phyloP scores from a whole-genome alignment of 2,113 vertebrate genomes.

The Pituophis catenifer region DNA sequence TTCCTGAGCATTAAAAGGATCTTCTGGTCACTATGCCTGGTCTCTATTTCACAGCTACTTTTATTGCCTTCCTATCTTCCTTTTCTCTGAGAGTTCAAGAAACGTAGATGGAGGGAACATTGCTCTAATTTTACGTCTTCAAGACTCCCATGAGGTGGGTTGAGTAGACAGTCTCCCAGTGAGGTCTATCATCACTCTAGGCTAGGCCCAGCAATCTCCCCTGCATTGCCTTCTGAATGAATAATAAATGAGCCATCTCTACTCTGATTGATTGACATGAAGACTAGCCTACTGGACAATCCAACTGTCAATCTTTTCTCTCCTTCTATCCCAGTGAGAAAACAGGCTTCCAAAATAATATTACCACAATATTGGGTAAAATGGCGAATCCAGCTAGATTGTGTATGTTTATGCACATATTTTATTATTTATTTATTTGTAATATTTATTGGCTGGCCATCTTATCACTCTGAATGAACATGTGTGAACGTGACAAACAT shows the following conservation, averaged over 20 bases:
- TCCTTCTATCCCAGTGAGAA: background rate
- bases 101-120: background rate
- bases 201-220: background rate
- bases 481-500: background rate
- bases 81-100: background rate
- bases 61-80: background rate
- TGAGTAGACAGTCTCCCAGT: background rate
- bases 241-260: background rate
- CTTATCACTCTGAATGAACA: background rate
- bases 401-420: background rate
- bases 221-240: background rate
- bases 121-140: background rate
- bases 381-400: background rate
- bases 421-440: background rate
- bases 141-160: background rate
- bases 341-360: background rate
- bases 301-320: background rate
- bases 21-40: background rate
- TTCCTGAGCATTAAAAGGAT: background rate
- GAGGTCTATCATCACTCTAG: background rate
- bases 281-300: background rate
- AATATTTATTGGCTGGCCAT: background rate
- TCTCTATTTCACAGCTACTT: background rate
- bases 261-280: background rate
- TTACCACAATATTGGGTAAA: background rate